Conservation (phyloP, 1,140 invertebrate species). For the Bombus confusus region DNA sequence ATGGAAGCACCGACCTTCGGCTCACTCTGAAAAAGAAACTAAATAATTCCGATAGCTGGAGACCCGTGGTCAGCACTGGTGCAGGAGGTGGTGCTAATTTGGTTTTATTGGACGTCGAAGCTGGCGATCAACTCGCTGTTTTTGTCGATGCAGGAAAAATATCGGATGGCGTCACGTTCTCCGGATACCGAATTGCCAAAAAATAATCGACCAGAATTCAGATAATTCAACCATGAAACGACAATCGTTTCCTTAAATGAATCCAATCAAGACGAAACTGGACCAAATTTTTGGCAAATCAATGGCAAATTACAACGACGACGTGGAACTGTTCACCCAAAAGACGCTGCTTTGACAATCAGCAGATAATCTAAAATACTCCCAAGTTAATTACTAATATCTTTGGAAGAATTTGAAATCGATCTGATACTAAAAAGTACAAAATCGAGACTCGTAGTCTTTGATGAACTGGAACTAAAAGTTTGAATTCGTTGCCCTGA, state of each 20-base stretch:
- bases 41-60: slow-evolving; percentile 77
- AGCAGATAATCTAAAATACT: not conserved
- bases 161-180: slow-evolving; percentile 76
- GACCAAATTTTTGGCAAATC: not conserved
- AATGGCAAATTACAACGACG: not conserved
- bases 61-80: slow-evolving; percentile 70
- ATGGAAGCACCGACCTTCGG: slow-evolving; percentile 74
- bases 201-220: slow-evolving; percentile 64
- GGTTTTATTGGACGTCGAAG: slow-evolving; percentile 77
- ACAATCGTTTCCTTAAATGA: not conserved
- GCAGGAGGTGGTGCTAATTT: slow-evolving; percentile 78
- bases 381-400: not conserved
- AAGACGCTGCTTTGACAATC: not conserved
- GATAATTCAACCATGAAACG: not conserved
- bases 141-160: slow-evolving; percentile 77
- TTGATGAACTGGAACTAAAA: not conserved
- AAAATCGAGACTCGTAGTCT: slow-evolving; percentile 11
- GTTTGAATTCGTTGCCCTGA: not conserved
- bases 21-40: slow-evolving; percentile 78
- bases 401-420: slow-evolving; percentile 2
- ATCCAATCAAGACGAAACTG: no score
- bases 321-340: not conserved
- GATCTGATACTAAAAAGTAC: slow-evolving; percentile 2
- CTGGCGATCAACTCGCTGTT: slow-evolving; percentile 79
- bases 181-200: slow-evolving; percentile 80